A percentile compares a stretch with the other conserved stretches of the same genome.
phyloP scores from a whole-genome alignment of 2,113 vertebrate genomes.

The Myocastor coypus region DNA sequence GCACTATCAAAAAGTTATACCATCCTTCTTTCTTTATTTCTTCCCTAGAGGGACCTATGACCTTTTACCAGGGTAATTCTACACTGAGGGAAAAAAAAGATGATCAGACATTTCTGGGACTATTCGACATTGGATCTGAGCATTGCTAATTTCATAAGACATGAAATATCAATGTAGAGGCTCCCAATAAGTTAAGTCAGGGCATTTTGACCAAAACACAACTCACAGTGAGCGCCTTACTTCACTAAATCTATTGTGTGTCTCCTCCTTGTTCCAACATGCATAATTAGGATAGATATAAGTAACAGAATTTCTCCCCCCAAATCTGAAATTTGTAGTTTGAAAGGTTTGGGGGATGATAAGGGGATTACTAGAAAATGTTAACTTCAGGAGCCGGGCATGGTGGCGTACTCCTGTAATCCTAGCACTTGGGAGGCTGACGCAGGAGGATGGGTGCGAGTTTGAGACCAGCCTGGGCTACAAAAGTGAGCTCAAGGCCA shows the following conservation, averaged over 20 bases:
- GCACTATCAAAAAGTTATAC: neutral
- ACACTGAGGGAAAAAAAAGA: neutral
- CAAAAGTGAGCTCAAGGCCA: too few relatives aligned
- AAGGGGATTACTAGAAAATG: neutral
- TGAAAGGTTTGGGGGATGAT: neutral
- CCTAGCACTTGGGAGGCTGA: too few relatives aligned
- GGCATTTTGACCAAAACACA: neutral
- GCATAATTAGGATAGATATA: neutral
- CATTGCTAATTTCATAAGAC: neutral
- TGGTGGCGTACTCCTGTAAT: too few relatives aligned
- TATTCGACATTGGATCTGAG: neutral
- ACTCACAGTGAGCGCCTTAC: neutral
- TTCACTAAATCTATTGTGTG: neutral
- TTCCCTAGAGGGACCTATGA: neutral
- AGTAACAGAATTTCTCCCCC: neutral
- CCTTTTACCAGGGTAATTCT: neutral
- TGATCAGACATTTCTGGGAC: neutral
- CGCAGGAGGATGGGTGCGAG: too few relatives aligned
- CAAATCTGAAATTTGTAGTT: neutral
- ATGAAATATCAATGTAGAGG: neutral
- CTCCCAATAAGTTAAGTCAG: neutral
- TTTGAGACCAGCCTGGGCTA: too few relatives aligned
- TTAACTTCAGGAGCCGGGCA: too few relatives aligned
- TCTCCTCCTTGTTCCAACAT: neutral
- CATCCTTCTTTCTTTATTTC: neutral